Percentiles rank a stretch among this genome's conserved stretches.
phyloP scores from a whole-genome alignment of 2,888 invertebrate genomes.

The Cephus nigrinus region DNA sequence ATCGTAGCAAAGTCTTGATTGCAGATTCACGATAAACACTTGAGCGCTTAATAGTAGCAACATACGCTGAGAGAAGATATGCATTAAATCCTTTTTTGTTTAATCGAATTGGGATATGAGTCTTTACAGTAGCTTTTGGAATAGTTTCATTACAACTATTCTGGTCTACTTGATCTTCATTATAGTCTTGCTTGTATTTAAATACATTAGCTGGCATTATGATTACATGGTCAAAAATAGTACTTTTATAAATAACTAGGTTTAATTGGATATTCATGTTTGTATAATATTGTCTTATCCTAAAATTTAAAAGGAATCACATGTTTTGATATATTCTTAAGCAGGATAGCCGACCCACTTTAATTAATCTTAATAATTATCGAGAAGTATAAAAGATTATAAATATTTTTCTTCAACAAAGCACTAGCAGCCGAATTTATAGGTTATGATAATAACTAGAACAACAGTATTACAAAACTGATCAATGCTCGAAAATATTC shows the following conservation, averaged over 20 bases:
- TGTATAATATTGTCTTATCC: conserved; percentile 1
- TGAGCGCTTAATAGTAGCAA: conserved; percentile 39
- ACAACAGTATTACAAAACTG: neutral
- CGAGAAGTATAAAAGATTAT: neutral
- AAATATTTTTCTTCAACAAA: neutral
- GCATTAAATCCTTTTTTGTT: conserved; percentile 46
- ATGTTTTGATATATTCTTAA: neutral
- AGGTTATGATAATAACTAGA: neutral
- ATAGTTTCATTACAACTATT: neutral
- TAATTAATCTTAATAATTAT: neutral
- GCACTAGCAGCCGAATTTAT: neutral
- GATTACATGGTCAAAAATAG: conserved; percentile 48
- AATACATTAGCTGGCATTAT: conserved; percentile 24
- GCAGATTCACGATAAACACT: conserved; percentile 44
- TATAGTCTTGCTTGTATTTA: conserved; percentile 17
- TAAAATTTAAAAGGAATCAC: neutral
- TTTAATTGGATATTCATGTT: conserved; percentile 44
- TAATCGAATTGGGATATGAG: conserved; percentile 28
- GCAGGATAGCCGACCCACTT: neutral
- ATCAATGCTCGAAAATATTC: neutral
- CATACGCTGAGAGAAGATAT: conserved; percentile 50
- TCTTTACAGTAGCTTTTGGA: neutral
- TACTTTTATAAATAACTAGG: conserved; percentile 43
- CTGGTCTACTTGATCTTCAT: conserved; percentile 5
- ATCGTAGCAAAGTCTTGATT: conserved; percentile 30